Base-by-base conservation (phyloP, 2,888 invertebrate genomes). In the Gymnosoma rotundatum region DNA sequence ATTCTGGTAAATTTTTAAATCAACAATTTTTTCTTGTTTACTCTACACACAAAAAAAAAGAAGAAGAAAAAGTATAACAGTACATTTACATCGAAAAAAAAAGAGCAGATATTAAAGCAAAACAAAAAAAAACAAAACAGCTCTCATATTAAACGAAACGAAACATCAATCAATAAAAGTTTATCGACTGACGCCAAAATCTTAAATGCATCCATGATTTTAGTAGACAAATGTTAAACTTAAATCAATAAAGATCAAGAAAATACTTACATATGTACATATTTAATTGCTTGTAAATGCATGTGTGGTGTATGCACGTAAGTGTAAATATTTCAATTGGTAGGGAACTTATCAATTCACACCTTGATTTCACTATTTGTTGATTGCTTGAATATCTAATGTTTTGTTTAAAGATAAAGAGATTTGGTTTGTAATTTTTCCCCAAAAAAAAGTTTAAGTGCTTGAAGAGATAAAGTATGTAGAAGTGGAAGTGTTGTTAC, bases 121-220 rank as follows among this genome's bases (percentile, higher is more conserved):
- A 25, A 25, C 25, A 38, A 5, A 48, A 38, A 21, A 66, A 32
- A 58, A 36, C 60, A 21, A 54, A 45, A 38, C 45, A 48, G 67
- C 18, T 72, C 36, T 20, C 48, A 21, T 21, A 3, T 36, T 20
- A 25, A 58, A 20, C 20, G 60, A 36, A 64, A 60, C 16, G 14
- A 48, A 83, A 66, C 63, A 83, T 83, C 76, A 76, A 80, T 83
- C 80, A 80, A 80, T 67, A 50, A 58, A 73, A 66, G 52, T 80
- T 56, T 52, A 69, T 50, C 67, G 76, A 32, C 80, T 83, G 80
- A 80, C 67, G 80, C 72, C 76, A 56, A 69, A 83, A 60, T 54
- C 61, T 64, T 61, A 56, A 61, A 74, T 56, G 69, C 48, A 54
- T 63, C 32, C 60, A 45, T 36, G 50, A 52, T 20, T 75, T 45